Evolutionary conservation across 2,113 vertebrate genomes (phyloP).

Genomic region (Sigmodon hispidus): DNA sequence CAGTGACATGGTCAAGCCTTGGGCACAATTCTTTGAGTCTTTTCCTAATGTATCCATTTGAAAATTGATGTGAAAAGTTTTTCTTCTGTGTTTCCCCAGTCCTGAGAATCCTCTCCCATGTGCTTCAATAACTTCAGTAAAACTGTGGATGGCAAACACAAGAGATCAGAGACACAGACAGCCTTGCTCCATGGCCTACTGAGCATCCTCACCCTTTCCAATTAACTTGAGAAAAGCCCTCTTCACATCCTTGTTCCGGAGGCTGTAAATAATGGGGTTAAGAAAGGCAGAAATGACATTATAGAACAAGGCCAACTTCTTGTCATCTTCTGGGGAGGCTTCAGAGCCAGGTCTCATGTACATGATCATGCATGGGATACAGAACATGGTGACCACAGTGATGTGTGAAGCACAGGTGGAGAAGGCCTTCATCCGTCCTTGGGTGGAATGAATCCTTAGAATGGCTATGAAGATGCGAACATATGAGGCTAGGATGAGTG

Average conservation of each 20-base stretch:
- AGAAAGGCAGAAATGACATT: conserved; percentile 70
- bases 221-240: conserved; percentile 62
- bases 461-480: conserved; percentile 48
- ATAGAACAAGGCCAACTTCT: conserved; percentile 68
- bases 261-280: conserved; percentile 68
- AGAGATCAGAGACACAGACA: background rate
- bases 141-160: background rate
- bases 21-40: background rate
- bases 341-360: conserved; percentile 71
- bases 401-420: conserved; percentile 68
- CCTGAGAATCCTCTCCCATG: background rate
- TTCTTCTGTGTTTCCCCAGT: background rate
- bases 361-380: conserved; percentile 70
- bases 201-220: conserved; percentile 16
- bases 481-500: conserved; percentile 69
- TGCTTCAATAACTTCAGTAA: background rate
- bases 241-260: conserved; percentile 71
- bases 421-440: conserved; percentile 49
- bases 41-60: conserved; percentile 26
- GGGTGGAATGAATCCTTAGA: conserved; percentile 61
- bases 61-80: background rate
- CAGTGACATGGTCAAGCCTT: background rate
- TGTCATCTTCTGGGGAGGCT: conserved; percentile 62
- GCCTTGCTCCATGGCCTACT: background rate
- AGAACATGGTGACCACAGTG: conserved; percentile 71